Percentiles rank a stretch among this genome's conserved stretches.
Evolutionary conservation across 1,140 invertebrate genomes (phyloP).

Genomic region (Grapholita molesta): DNA sequence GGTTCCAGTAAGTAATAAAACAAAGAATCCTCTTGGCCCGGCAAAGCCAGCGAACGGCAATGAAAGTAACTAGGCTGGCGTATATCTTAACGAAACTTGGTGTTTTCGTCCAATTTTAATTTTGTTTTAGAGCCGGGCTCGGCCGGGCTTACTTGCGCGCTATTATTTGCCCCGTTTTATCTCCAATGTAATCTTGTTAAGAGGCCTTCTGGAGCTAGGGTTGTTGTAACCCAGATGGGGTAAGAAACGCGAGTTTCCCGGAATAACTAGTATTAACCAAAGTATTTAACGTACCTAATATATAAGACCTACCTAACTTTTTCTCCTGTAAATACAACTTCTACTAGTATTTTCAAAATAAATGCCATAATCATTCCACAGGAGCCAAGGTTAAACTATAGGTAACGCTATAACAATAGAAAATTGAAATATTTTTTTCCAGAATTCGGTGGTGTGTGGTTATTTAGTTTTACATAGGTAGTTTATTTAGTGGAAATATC

Average conservation of each 20-base stretch:
- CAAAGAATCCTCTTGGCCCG: background rate
- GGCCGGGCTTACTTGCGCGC: conserved; percentile 55
- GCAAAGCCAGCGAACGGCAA: background rate
- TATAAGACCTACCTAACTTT: too few relatives aligned
- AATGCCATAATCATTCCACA: too few relatives aligned
- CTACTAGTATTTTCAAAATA: too few relatives aligned
- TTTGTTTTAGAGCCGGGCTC: conserved; percentile 62
- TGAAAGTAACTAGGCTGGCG: conserved; percentile 8
- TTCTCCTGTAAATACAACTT: too few relatives aligned
- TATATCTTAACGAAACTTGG: conserved; percentile 19
- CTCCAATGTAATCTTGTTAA: conserved; percentile 77
- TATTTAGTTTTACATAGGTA: too few relatives aligned
- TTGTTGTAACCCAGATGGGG: background rate
- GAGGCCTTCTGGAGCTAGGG: conserved; percentile 37
- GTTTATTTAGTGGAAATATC: too few relatives aligned
- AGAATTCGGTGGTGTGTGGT: too few relatives aligned
- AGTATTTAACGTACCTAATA: too few relatives aligned
- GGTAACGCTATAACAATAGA: too few relatives aligned
- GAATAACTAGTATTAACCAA: background rate
- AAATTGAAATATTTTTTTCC: too few relatives aligned
- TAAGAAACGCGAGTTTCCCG: background rate
- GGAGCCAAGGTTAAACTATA: too few relatives aligned
- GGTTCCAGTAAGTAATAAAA: background rate
- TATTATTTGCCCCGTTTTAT: conserved; percentile 73
- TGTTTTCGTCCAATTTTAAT: conserved; percentile 61